phyloP scores from a whole-genome alignment of 1,140 invertebrate genomes.

The Ceratina japonica region DNA sequence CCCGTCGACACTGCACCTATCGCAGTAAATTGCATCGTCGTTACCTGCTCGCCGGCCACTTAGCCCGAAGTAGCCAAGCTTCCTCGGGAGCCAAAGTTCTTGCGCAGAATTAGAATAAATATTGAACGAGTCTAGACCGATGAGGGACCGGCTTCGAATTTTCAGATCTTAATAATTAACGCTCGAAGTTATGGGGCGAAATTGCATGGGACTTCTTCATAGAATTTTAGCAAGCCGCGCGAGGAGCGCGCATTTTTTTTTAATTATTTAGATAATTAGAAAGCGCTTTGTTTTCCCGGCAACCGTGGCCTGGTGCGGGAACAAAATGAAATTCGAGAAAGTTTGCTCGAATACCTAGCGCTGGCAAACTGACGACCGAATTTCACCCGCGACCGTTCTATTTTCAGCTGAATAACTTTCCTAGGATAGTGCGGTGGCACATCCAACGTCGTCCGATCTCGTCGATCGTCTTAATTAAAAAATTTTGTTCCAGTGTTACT shows the following conservation, averaged over 20 bases:
- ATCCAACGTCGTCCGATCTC: constrained; percentile 14
- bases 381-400: constrained; percentile 47
- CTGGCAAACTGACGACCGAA: constrained; percentile 35
- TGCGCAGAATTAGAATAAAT: no score
- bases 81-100: not conserved
- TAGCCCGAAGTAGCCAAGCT: not conserved
- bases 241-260: not conserved
- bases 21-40: not conserved
- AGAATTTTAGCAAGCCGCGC: no score
- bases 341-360: constrained; percentile 12
- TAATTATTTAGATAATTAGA: not conserved
- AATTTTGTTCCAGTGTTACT: not conserved
- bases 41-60: not conserved
- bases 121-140: no score
- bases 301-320: not conserved
- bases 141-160: no score
- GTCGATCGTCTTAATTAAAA: not conserved
- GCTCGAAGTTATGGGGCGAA: no score
- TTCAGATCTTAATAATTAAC: no score
- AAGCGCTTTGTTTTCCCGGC: constrained; percentile 29
- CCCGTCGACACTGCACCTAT: constrained; percentile 72
- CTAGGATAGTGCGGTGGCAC: constrained; percentile 23
- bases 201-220: no score
- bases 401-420: constrained; percentile 49
- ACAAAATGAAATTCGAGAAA: constrained; percentile 50